A percentile compares a stretch with the other conserved stretches of the same genome.
Conservation (phyloP, 1,140 invertebrate genomes). For the Choristoneura fumiferana region DNA sequence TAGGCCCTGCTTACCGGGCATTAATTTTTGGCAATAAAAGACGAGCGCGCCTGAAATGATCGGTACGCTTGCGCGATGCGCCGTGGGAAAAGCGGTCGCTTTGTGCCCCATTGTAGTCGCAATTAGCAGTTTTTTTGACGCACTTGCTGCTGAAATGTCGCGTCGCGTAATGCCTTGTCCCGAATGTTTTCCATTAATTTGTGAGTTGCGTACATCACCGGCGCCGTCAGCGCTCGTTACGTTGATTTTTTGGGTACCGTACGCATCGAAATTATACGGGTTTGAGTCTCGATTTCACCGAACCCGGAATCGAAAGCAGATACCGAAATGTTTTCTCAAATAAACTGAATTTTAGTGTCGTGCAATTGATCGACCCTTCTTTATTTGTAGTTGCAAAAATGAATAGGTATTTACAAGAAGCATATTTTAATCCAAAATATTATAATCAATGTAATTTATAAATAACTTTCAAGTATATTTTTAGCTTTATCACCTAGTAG, state of each 20-base stretch:
- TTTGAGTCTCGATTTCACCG: too few relatives aligned
- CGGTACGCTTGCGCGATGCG: constrained; percentile 60
- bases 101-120: constrained; percentile 69
- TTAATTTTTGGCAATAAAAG: constrained; percentile 79
- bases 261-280: too few relatives aligned
- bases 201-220: constrained; percentile 39
- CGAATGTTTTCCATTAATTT: constrained; percentile 64
- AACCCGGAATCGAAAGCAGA: too few relatives aligned
- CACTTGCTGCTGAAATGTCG: constrained; percentile 65
- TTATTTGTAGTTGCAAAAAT: too few relatives aligned
- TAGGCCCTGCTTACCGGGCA: constrained; percentile 71
- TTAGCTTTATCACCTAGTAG: too few relatives aligned
- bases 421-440: too few relatives aligned
- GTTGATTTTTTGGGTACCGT: too few relatives aligned
- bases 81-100: constrained; percentile 73
- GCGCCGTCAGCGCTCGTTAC: not conserved
- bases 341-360: not conserved
- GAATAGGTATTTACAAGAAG: too few relatives aligned
- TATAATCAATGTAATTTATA: too few relatives aligned
- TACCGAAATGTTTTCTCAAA: not conserved
- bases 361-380: too few relatives aligned
- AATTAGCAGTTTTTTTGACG: constrained; percentile 71
- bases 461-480: too few relatives aligned
- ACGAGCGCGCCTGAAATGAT: constrained; percentile 63
- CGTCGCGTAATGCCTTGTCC: constrained; percentile 57